These are phyloP conservation scores for Agrochola macilenta DNA, from an alignment of 2,888 invertebrate genomes.

Conservation along the genomic window DNA sequence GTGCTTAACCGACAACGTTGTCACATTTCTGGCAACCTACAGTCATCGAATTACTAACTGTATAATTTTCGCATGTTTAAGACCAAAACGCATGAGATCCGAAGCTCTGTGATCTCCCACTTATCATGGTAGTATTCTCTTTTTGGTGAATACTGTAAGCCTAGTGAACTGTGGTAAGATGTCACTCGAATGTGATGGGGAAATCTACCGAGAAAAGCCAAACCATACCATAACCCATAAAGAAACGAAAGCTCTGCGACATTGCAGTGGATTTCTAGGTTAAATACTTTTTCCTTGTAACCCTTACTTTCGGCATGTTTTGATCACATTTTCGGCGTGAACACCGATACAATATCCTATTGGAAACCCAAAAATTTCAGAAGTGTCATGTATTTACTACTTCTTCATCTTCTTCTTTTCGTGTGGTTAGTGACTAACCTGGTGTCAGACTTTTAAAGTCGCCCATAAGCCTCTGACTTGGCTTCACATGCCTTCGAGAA, in stretches of 20 bases:
- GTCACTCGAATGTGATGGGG: not conserved
- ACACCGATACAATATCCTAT: constrained; percentile 1
- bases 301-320: not conserved
- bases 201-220: not conserved
- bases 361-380: constrained; percentile 12
- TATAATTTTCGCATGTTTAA: not conserved
- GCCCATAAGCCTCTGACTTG: too few species aligned
- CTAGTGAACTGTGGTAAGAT: not conserved
- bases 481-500: too few species aligned
- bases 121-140: not conserved
- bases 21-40: not conserved
- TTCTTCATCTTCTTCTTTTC: too few species aligned
- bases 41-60: not conserved
- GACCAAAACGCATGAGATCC: not conserved
- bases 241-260: not conserved
- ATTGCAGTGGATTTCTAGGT: not conserved
- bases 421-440: too few species aligned
- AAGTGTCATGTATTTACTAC: constrained; percentile 33
- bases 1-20: not conserved
- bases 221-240: too few species aligned
- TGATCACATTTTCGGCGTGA: not conserved
- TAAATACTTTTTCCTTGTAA: not conserved
- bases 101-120: not conserved
- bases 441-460: too few species aligned
- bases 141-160: not conserved